These are phyloP conservation scores for Philypnodon macrostomus DNA, from an alignment of 2,797 vertebrate genomes.

Conservation along the genomic window DNA sequence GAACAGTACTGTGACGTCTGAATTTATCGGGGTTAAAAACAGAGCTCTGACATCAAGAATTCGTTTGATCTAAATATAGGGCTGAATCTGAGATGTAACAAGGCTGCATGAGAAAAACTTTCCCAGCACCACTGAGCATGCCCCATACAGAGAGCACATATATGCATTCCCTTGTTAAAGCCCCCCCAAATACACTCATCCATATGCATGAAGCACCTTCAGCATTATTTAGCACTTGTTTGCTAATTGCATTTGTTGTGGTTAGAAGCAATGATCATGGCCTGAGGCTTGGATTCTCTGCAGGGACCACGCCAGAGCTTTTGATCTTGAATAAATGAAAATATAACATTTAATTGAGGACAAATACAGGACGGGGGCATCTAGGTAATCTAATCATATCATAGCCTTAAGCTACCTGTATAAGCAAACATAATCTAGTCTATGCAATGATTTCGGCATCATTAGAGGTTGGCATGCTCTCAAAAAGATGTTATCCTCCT, in stretches of 20 bases:
- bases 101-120: slow-evolving; percentile 22
- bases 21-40: slow-evolving; percentile 32
- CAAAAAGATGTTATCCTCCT: background rate
- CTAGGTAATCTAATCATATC: background rate
- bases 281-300: slow-evolving; percentile 10
- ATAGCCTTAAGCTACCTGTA: background rate
- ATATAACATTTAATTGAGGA: slow-evolving; percentile 2
- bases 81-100: slow-evolving; percentile 34
- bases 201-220: slow-evolving; percentile 38
- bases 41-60: slow-evolving; percentile 41
- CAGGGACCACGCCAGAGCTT: background rate
- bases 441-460: no score
- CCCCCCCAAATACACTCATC: slow-evolving; percentile 27
- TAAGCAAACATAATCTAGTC: no score
- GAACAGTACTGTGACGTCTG: slow-evolving; percentile 12
- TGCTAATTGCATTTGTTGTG: slow-evolving; percentile 21
- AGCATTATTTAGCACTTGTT: slow-evolving; percentile 27
- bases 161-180: slow-evolving; percentile 6
- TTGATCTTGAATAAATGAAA: slow-evolving; percentile 6
- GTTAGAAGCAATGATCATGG: slow-evolving; percentile 11
- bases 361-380: slow-evolving; percentile 6
- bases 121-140: slow-evolving; percentile 27
- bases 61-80: slow-evolving; percentile 63
- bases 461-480: background rate
- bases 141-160: slow-evolving; percentile 8